phyloP scores from a whole-genome alignment of 2,797 vertebrate genomes.

The Coracias cyanogaster region DNA sequence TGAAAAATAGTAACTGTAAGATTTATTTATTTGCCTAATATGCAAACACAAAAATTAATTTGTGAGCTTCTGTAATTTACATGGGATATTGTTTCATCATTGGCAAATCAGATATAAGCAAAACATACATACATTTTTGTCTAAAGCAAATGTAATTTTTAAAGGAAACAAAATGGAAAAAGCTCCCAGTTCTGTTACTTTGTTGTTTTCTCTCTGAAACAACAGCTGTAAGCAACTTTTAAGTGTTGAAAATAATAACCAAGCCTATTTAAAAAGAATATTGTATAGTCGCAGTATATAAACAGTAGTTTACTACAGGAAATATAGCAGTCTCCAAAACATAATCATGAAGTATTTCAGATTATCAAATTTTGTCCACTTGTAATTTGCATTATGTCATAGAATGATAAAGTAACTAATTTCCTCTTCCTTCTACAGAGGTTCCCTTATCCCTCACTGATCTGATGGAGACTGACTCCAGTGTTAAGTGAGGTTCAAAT shows the following conservation, averaged over 20 bases:
- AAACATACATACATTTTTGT: background rate
- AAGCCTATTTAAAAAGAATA: background rate
- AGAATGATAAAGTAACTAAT: background rate
- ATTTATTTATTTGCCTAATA: slow-evolving; percentile 57
- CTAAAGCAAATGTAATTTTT: background rate
- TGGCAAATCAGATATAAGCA: background rate
- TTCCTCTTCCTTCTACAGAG: background rate
- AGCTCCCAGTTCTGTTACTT: background rate
- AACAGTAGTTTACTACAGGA: background rate
- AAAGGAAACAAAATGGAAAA: background rate
- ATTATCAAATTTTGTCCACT: background rate
- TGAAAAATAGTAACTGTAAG: slow-evolving; percentile 43
- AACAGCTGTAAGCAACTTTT: background rate
- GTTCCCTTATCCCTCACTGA: background rate
- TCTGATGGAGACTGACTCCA: background rate
- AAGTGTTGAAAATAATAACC: background rate
- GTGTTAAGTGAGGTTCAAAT: background rate
- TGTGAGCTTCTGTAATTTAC: slow-evolving; percentile 3
- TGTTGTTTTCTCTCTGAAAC: background rate
- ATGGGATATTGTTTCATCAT: background rate
- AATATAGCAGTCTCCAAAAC: background rate
- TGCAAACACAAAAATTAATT: slow-evolving; percentile 25
- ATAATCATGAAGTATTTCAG: background rate
- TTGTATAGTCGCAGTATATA: background rate
- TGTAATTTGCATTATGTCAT: background rate